phyloP scores from a whole-genome alignment of 2,888 invertebrate genomes.

The Volucella zonaria region DNA sequence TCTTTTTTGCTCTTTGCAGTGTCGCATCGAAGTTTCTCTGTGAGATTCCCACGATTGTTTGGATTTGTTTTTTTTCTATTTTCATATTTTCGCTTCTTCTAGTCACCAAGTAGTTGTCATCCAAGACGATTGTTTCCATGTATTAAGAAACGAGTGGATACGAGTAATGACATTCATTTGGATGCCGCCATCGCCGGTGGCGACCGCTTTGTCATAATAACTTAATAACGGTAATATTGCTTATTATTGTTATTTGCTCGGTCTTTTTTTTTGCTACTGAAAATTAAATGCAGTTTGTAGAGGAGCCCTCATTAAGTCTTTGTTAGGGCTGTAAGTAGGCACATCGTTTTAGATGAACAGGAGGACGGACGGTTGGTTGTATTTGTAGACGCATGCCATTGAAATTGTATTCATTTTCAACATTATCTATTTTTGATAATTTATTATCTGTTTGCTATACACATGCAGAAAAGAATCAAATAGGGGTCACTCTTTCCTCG shows the following conservation, averaged over 20 bases:
- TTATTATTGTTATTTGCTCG: background rate
- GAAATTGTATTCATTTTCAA: no score
- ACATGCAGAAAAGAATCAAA: no score
- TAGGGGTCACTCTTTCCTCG: no score
- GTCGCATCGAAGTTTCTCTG: conserved; percentile 53
- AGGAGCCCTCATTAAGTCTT: conserved; percentile 17
- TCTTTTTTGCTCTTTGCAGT: conserved; percentile 6
- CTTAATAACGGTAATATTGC: conserved; percentile 57
- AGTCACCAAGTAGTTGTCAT: conserved; percentile 41
- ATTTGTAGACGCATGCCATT: no score
- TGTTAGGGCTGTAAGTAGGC: background rate
- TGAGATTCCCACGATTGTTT: conserved; percentile 59
- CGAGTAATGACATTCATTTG: conserved; percentile 52
- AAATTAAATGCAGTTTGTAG: conserved; percentile 35
- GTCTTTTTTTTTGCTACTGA: background rate
- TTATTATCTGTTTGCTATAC: no score
- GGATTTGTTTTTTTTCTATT: conserved; percentile 21
- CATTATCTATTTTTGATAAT: no score
- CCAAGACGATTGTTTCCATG: conserved; percentile 24
- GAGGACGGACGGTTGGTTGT: no score
- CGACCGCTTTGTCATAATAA: conserved; percentile 61
- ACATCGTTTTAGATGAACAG: no score
- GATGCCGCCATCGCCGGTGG: conserved; percentile 10
- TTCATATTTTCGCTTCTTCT: background rate
- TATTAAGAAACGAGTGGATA: conserved; percentile 41